A percentile compares a stretch with the other conserved stretches of the same genome.
These are phyloP conservation scores for Tiliacea citrago DNA, from an alignment of 2,888 invertebrate genomes.

Conservation along the genomic window DNA sequence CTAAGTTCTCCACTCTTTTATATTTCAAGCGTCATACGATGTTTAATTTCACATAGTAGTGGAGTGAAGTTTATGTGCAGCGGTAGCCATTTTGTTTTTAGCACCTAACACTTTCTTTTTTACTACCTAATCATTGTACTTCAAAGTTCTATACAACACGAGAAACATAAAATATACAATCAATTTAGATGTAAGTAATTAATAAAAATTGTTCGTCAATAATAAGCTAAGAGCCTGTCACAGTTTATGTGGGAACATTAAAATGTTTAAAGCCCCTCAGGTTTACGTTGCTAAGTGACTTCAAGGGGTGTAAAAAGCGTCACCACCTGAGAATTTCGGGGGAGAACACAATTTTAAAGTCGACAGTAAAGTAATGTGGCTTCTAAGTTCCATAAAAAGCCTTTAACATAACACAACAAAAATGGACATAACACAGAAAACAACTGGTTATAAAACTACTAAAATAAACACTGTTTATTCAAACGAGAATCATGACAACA, in stretches of 20 bases:
- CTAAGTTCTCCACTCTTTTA: constrained; percentile 84
- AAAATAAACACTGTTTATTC: constrained; percentile 8
- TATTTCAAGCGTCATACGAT: constrained; percentile 77
- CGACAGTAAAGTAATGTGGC: constrained; percentile 16
- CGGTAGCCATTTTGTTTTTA: constrained; percentile 71
- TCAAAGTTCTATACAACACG: neutral
- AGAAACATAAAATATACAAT: neutral
- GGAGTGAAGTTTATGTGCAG: constrained; percentile 64
- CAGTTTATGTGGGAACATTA: constrained; percentile 44
- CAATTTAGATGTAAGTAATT: neutral
- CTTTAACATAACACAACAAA: neutral
- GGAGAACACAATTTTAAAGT: constrained; percentile 46
- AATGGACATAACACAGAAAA: neutral
- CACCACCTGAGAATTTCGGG: constrained; percentile 55
- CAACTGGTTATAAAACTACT: neutral
- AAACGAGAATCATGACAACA: constrained; percentile 25
- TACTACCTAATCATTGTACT: constrained; percentile 10
- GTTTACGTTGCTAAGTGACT: constrained; percentile 62
- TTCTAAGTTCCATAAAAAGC: constrained; percentile 13
- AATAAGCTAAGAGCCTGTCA: constrained; percentile 20
- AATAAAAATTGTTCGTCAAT: constrained; percentile 29
- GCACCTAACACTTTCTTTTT: constrained; percentile 42
- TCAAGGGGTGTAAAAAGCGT: constrained; percentile 61
- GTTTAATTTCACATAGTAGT: constrained; percentile 68
- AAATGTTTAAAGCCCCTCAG: constrained; percentile 50